Base-by-base conservation (phyloP, 2,113 vertebrate genomes). In the Sinocyclocheilus anshuiensis region DNA sequence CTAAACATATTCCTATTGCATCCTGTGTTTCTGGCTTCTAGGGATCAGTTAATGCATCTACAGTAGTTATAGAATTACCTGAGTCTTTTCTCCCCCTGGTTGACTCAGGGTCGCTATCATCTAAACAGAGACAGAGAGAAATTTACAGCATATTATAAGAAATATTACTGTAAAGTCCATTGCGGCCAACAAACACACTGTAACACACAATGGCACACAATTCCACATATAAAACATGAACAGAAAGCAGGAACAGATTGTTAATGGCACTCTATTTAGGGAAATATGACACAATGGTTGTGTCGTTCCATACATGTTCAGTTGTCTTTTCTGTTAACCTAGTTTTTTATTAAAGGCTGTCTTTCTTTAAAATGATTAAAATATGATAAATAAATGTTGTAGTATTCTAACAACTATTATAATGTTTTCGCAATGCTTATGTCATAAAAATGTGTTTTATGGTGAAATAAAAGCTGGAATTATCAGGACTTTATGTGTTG, bases 61-160 rank as follows among this genome's bases (percentile, higher is more conserved):
- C 69, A 26, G 8, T 72, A 24, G 22, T 67, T 89, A 71, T 63
- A 87, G 88, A 80, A 92, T 95, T 96, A 99, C 97, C 98, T 98
- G 97, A 99, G 92, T 98, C 97, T 94, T 99, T 99, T 93, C 98
- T 98, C 90, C 95, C 97, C 91, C 91, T 94, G 89, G 94, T 86
- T 91, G 94, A 92, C 92, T 96, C 93, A 93, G 95, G 94, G 94
- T 95, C 94, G 94, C 94, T 95, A 95, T 96, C 94, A 97, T 97
- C 98, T 99, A 95, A 96, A 98, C 96, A 95, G 94, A 95, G 96
- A 97, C 94, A 93, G 81, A 95, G 88, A 96, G 89, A 95, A 86
- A 90, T 94, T 94, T 94, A 94, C 93, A 95, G 93, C 92, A 95
- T 93, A 94, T 94, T 92, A 89, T 91, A 89, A 87, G 55, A 86